Conservation (phyloP, 2,113 vertebrate genomes). For the Pogona vitticeps region DNA sequence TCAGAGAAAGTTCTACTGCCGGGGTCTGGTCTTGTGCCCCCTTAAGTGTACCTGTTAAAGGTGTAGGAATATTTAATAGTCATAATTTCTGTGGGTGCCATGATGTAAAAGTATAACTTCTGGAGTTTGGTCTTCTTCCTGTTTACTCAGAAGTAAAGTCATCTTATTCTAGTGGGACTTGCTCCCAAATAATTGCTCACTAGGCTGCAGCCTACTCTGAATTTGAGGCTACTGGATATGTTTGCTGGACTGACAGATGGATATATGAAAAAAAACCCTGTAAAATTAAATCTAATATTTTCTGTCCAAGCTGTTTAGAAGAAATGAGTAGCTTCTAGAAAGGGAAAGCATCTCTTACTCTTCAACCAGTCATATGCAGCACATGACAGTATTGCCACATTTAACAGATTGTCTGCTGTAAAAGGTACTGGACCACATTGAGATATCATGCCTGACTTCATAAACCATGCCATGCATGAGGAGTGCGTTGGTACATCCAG, state of each 20-base stretch:
- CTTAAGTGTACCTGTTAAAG: too few relatives aligned
- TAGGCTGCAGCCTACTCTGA: neutral
- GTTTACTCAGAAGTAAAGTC: too few relatives aligned
- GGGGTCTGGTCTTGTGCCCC: too few relatives aligned
- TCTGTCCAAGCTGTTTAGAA: neutral
- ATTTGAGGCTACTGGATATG: neutral
- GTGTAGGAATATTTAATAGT: too few relatives aligned
- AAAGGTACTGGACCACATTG: neutral
- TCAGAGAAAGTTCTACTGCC: too few relatives aligned
- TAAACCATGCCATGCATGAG: neutral
- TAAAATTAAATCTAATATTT: neutral
- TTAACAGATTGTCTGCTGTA: neutral
- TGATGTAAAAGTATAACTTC: too few relatives aligned
- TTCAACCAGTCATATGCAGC: neutral
- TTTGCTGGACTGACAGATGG: too few relatives aligned
- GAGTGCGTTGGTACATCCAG: too few relatives aligned
- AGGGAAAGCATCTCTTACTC: neutral
- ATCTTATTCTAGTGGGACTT: neutral
- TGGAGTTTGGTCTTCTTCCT: too few relatives aligned
- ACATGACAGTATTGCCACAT: neutral
- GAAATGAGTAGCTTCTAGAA: too few relatives aligned
- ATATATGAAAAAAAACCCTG: neutral
- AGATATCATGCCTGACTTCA: neutral
- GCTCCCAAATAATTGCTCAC: neutral
- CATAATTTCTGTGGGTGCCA: neutral